phyloP scores from a whole-genome alignment of 2,797 vertebrate species.

The Manis pentadactyla region DNA sequence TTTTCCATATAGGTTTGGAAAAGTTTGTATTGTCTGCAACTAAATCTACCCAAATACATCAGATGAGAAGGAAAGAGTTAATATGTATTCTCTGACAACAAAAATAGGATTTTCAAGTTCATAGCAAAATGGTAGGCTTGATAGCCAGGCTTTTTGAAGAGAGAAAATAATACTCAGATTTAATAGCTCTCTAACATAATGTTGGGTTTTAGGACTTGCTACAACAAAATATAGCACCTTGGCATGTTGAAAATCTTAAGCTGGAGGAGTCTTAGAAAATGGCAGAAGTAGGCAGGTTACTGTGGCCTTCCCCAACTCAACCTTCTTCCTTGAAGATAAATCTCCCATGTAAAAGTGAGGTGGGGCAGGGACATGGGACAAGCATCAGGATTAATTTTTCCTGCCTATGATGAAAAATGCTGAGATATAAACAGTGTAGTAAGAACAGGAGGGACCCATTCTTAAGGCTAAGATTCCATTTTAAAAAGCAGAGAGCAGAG shows the following conservation, averaged over 20 bases:
- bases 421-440: no score
- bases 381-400: no score
- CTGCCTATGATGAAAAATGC: no score
- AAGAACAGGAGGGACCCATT: no score
- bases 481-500: no score
- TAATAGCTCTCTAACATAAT: neutral
- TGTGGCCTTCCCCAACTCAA: neutral
- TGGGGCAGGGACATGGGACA: no score
- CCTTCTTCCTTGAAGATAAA: neutral
- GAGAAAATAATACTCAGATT: neutral
- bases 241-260: neutral
- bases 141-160: neutral
- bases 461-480: no score
- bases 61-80: neutral
- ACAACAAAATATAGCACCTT: neutral
- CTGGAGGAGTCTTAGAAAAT: neutral
- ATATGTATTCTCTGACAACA: neutral
- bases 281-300: neutral
- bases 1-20: neutral
- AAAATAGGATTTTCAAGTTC: conserved; percentile 4
- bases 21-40: neutral
- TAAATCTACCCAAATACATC: neutral
- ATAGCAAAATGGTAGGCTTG: neutral
- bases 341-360: neutral
- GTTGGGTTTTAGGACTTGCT: neutral